These are phyloP conservation scores for Sinelater perroti DNA, from an alignment of 2,888 invertebrate species.

Conservation along the genomic window DNA sequence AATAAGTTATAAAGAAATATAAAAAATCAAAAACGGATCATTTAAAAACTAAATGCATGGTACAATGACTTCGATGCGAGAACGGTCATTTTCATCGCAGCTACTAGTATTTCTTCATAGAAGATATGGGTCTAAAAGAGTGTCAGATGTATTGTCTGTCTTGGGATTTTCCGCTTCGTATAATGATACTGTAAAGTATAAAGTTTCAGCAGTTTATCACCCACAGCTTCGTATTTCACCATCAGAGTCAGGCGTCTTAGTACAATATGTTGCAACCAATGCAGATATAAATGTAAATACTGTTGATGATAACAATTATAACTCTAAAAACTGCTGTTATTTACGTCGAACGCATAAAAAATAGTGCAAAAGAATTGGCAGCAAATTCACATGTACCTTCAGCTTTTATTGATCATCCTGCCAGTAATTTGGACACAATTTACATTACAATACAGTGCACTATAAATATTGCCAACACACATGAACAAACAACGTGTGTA, in stretches of 20 bases:
- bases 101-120: constrained; percentile 50
- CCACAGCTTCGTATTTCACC: constrained; percentile 50
- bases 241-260: constrained; percentile 49
- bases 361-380: too few species aligned
- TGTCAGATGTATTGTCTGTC: constrained; percentile 48
- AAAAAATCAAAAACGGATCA: constrained; percentile 44
- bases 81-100: constrained; percentile 45
- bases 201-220: constrained; percentile 51
- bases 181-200: constrained; percentile 43
- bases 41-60: constrained; percentile 52
- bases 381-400: too few species aligned
- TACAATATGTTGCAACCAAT: too few species aligned
- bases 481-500: constrained; percentile 40
- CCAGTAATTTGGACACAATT: constrained; percentile 40
- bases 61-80: constrained; percentile 50
- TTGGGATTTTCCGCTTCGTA: constrained; percentile 53
- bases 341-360: constrained; percentile 46
- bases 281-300: too few species aligned
- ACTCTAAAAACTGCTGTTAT: constrained; percentile 42
- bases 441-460: constrained; percentile 42
- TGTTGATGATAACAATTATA: constrained; percentile 36
- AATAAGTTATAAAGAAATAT: constrained; percentile 49
- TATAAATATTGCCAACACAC: constrained; percentile 40
- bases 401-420: constrained; percentile 32
- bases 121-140: constrained; percentile 51